These are phyloP conservation scores for Neosilurus mollespiculum DNA, from an alignment of 2,797 vertebrate genomes.

Conservation along the genomic window DNA sequence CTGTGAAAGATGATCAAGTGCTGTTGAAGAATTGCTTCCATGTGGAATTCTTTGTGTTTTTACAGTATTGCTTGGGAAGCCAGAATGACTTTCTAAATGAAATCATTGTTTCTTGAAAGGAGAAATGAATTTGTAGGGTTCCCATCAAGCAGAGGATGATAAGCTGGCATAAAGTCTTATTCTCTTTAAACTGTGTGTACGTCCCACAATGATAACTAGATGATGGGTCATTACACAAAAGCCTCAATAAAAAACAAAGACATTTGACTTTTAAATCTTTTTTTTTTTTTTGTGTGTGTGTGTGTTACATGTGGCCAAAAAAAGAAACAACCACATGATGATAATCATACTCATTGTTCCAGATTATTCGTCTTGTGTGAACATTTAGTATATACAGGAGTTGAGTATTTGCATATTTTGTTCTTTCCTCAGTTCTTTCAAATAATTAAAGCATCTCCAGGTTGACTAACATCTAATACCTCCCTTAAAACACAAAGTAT, in stretches of 20 bases:
- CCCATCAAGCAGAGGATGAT: slow-evolving; percentile 52
- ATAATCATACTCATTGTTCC: neutral
- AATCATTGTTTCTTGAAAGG: slow-evolving; percentile 58
- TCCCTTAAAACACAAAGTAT: neutral
- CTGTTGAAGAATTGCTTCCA: slow-evolving; percentile 63
- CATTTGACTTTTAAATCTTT: slow-evolving; percentile 56
- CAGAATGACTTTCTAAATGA: slow-evolving; percentile 61
- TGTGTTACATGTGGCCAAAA: neutral
- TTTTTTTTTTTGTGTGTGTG: neutral
- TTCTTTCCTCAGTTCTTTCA: neutral
- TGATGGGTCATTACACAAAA: slow-evolving; percentile 62
- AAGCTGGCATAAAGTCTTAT: slow-evolving; percentile 66
- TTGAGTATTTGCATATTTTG: neutral
- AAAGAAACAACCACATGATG: neutral
- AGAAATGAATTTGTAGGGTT: slow-evolving; percentile 46
- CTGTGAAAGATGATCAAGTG: slow-evolving; percentile 61
- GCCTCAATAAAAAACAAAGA: slow-evolving; percentile 64
- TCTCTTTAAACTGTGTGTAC: slow-evolving; percentile 62
- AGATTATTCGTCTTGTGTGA: neutral
- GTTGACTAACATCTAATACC: neutral
- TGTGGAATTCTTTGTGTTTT: slow-evolving; percentile 59
- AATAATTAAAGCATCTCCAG: neutral
- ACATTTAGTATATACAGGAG: too few species aligned
- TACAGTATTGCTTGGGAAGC: slow-evolving; percentile 59
- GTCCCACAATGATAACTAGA: slow-evolving; percentile 60